A percentile compares a stretch with the other conserved stretches of the same genome.
Evolutionary conservation across 1,140 invertebrate species (phyloP).

Genomic region (Macrostomum lignano): DNA sequence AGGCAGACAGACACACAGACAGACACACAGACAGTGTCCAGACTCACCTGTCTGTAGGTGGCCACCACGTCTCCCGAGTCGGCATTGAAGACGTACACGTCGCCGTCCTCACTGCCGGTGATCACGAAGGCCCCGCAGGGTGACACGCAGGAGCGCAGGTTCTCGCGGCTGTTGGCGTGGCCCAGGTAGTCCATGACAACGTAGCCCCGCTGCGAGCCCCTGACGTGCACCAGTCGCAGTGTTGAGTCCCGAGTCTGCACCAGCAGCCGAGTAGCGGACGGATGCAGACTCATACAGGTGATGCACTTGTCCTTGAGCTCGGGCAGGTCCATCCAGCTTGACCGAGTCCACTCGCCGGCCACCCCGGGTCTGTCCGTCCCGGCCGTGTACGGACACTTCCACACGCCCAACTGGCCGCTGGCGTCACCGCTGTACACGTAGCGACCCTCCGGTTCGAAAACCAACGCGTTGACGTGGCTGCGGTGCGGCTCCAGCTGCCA

Average conservation of each 20-base stretch:
- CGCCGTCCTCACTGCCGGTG: constrained; percentile 46
- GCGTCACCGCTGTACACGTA: constrained; percentile 32
- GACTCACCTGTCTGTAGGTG: no score
- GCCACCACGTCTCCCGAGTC: no score
- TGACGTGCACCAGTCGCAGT: constrained; percentile 32
- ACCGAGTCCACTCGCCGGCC: no score
- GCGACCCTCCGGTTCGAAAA: constrained; percentile 27
- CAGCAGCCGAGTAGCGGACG: constrained; percentile 32
- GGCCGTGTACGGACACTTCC: no score
- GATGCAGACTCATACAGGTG: constrained; percentile 28
- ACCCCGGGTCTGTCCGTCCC: no score
- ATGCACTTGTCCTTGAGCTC: constrained; percentile 18
- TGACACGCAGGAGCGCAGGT: constrained; percentile 30
- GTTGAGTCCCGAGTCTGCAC: constrained; percentile 35
- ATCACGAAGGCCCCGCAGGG: constrained; percentile 36
- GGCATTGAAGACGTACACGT: constrained; percentile 54
- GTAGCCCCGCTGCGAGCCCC: constrained; percentile 12
- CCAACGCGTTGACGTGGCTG: constrained; percentile 33
- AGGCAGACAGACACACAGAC: no score
- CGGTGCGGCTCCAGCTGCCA: constrained; percentile 34
- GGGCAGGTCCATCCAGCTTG: no score
- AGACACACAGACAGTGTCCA: constrained; percentile 4
- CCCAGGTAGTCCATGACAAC: constrained; percentile 24
- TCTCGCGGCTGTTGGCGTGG: constrained; percentile 20
- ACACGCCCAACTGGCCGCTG: constrained; percentile 30